phyloP scores from a whole-genome alignment of 2,888 invertebrate species.

The Stenodema calcarata region DNA sequence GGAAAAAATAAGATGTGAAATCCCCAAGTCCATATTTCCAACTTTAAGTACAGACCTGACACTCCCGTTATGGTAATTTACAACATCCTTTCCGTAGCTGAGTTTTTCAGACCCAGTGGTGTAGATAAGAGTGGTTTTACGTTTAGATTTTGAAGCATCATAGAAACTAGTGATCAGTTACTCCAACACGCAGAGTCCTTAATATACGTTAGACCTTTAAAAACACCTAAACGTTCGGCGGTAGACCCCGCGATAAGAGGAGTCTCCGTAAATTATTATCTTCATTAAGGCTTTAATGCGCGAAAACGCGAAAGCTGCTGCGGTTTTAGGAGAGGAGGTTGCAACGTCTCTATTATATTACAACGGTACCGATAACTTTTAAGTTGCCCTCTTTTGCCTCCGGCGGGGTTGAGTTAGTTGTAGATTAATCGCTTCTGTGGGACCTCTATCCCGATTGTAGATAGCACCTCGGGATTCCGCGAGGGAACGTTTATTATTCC shows the following conservation, averaged over 20 bases:
- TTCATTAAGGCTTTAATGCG: constrained; percentile 7
- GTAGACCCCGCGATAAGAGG: neutral
- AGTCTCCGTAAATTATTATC: neutral
- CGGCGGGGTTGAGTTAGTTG: neutral
- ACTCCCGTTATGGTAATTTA: no score
- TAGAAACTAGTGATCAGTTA: neutral
- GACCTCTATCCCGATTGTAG: neutral
- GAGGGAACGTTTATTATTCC: neutral
- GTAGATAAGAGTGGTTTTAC: neutral
- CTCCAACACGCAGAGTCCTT: neutral
- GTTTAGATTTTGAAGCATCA: neutral
- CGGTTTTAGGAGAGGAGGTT: neutral
- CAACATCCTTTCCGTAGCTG: no score
- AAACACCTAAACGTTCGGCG: neutral
- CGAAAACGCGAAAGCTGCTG: neutral
- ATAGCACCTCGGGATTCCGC: neutral
- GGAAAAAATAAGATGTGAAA: no score
- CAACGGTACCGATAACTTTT: constrained; percentile 26
- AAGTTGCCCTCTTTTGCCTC: neutral
- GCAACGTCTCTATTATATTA: constrained; percentile 34
- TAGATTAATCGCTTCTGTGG: constrained; percentile 7
- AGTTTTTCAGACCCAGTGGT: no score
- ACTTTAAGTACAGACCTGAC: no score
- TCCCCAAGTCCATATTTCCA: no score
- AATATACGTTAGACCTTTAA: neutral